Evolutionary conservation across 2,797 vertebrate genomes (phyloP).

Genomic region (Peromyscus eremicus): DNA sequence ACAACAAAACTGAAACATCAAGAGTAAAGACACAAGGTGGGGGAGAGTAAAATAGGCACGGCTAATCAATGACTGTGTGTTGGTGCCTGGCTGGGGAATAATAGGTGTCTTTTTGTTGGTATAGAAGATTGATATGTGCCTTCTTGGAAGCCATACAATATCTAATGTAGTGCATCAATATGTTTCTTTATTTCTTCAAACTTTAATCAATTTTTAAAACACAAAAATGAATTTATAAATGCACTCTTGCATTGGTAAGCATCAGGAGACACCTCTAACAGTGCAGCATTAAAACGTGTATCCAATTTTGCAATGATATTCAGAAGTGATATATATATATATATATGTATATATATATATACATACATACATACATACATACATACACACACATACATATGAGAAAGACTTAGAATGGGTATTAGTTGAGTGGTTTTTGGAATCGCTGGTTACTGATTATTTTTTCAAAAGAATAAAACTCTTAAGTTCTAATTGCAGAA

Average conservation of each 20-base stretch:
- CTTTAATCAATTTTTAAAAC: not conserved
- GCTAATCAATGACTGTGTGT: not conserved
- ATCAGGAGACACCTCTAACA: not conserved
- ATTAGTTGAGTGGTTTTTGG: not conserved
- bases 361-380: no score
- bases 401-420: not conserved
- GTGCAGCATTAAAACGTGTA: not conserved
- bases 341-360: no score
- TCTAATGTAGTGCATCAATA: not conserved
- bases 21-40: not conserved
- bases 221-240: not conserved
- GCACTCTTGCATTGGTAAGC: not conserved
- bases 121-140: not conserved
- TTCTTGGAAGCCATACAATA: not conserved
- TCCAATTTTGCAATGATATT: not conserved
- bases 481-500: not conserved
- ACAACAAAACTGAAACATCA: not conserved
- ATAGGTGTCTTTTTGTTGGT: not conserved
- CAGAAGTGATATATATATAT: not conserved
- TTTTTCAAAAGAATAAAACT: not conserved
- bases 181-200: slow-evolving; percentile 25
- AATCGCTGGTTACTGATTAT: slow-evolving; percentile 8
- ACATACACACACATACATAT: no score
- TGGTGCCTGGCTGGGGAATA: not conserved
- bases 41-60: not conserved